Conservation (phyloP, 2,888 invertebrate genomes). For the Eupithecia exiguata region DNA sequence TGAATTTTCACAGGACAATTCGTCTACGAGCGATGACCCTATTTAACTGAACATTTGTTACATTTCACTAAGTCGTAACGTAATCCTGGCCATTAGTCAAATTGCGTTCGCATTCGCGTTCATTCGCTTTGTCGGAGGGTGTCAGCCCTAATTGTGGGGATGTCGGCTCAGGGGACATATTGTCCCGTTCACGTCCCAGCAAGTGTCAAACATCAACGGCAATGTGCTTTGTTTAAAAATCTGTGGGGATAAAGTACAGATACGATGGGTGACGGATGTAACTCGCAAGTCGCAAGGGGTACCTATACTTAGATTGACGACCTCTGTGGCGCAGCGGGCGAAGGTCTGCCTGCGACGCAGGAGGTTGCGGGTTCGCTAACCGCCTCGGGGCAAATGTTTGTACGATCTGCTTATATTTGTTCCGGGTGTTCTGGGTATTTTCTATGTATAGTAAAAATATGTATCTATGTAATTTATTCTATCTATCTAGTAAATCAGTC, state of each 20-base stretch:
- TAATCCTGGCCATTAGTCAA: conserved; percentile 76
- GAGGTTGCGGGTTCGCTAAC: too few relatives aligned
- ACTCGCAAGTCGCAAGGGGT: not conserved
- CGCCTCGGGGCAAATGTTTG: too few relatives aligned
- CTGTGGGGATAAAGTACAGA: conserved; percentile 5
- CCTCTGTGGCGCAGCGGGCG: too few relatives aligned
- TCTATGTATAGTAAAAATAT: too few relatives aligned
- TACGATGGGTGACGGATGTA: not conserved
- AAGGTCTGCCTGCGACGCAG: too few relatives aligned
- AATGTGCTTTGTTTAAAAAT: conserved; percentile 14
- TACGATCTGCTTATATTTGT: too few relatives aligned
- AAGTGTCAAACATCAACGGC: conserved; percentile 69
- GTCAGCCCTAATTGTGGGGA: conserved; percentile 73
- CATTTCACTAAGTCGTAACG: conserved; percentile 73
- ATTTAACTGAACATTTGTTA: conserved; percentile 54
- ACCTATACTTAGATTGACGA: not conserved
- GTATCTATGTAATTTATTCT: too few relatives aligned
- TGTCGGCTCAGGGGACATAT: conserved; percentile 59
- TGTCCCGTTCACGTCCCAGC: conserved; percentile 57
- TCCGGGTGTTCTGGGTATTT: too few relatives aligned
- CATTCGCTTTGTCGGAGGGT: conserved; percentile 74
- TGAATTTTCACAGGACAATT: conserved; percentile 39
- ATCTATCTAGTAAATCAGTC: too few relatives aligned
- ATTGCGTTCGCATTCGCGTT: conserved; percentile 66
- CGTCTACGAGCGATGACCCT: conserved; percentile 52